phyloP scores from a whole-genome alignment of 1,140 invertebrate species.

The Rhyzopertha dominica region DNA sequence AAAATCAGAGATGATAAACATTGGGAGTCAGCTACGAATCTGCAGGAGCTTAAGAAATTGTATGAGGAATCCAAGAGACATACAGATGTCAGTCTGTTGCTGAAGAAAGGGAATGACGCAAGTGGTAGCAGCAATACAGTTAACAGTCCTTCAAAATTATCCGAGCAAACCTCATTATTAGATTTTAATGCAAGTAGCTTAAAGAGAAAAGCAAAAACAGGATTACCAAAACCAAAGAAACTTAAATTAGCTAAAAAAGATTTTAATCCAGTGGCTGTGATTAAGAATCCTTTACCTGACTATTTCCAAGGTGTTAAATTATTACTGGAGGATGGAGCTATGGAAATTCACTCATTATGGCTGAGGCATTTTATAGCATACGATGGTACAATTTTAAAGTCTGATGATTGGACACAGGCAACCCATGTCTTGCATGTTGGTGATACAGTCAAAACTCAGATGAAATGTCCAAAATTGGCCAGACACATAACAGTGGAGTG shows the following conservation, averaged over 20 bases:
- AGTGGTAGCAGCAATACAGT: conserved; percentile 6
- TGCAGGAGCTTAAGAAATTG: conserved; percentile 64
- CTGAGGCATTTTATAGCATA: conserved; percentile 51
- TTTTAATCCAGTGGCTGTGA: no score
- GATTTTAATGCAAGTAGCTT: no score
- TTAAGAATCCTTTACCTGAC: background rate
- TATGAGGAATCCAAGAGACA: conserved; percentile 64
- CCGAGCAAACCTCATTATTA: no score
- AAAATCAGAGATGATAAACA: conserved; percentile 77
- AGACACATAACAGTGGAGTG: conserved; percentile 51
- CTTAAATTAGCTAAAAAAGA: background rate
- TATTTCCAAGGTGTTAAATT: conserved; percentile 15
- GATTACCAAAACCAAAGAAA: no score
- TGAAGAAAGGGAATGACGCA: conserved; percentile 45
- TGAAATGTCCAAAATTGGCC: conserved; percentile 41
- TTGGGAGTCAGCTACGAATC: conserved; percentile 76
- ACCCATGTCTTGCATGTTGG: conserved; percentile 50
- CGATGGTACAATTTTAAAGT: conserved; percentile 47
- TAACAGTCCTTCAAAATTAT: conserved; percentile 9
- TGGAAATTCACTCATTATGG: conserved; percentile 9
- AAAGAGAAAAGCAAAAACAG: no score
- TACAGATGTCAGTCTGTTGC: conserved; percentile 59
- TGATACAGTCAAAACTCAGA: conserved; percentile 39
- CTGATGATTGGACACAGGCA: conserved; percentile 41
- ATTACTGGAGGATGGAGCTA: conserved; percentile 11